Evolutionary conservation across 2,888 invertebrate species (phyloP).

Genomic region (Campoletis raptor): DNA sequence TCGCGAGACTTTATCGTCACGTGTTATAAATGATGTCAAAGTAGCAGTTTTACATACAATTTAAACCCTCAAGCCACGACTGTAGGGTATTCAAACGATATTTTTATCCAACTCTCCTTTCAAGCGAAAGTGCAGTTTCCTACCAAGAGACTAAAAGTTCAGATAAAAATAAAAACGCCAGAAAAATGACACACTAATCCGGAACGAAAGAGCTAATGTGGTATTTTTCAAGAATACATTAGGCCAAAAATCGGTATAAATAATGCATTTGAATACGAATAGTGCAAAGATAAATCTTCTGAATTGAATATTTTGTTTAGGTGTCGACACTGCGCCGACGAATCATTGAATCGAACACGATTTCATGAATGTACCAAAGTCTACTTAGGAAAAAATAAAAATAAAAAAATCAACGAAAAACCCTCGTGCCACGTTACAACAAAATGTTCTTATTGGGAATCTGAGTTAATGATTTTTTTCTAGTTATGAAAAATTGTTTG

Average conservation of each 20-base stretch:
- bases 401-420: neutral
- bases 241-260: slow-evolving; percentile 62
- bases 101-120: slow-evolving; percentile 82
- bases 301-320: neutral
- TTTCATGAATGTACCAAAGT: neutral
- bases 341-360: neutral
- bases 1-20: slow-evolving; percentile 82
- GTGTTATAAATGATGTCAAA: slow-evolving; percentile 83
- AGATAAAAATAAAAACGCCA: neutral
- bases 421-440: neutral
- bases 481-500: neutral
- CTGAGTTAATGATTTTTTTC: neutral
- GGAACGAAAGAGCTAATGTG: slow-evolving; percentile 73
- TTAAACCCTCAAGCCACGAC: slow-evolving; percentile 33
- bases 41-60: slow-evolving; percentile 71
- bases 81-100: slow-evolving; percentile 83
- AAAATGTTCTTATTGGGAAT: neutral
- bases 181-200: slow-evolving; percentile 7
- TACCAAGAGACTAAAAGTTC: slow-evolving; percentile 35
- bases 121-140: slow-evolving; percentile 75
- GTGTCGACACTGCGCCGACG: neutral
- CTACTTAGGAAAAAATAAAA: neutral
- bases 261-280: neutral
- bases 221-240: slow-evolving; percentile 80
- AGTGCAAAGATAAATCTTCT: neutral